Percentiles rank a stretch among this genome's conserved stretches.
These are phyloP conservation scores for Artibeus lituratus DNA, from an alignment of 2,797 vertebrate genomes.

Conservation along the genomic window DNA sequence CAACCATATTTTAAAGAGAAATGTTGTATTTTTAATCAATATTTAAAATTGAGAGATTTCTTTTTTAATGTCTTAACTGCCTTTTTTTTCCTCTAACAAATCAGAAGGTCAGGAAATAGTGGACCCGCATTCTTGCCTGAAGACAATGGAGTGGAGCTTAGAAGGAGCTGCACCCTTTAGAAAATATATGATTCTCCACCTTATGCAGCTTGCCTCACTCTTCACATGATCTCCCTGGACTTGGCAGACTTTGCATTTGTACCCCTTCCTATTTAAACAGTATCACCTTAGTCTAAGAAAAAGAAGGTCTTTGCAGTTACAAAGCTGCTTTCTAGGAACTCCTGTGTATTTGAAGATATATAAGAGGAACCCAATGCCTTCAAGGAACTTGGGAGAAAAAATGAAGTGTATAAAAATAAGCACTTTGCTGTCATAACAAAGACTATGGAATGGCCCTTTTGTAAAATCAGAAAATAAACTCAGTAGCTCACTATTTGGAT, in stretches of 20 bases:
- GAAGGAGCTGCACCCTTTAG: background rate
- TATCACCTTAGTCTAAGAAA: background rate
- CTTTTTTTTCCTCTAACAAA: background rate
- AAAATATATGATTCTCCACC: background rate
- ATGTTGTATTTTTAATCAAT: background rate
- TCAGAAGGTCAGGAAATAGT: background rate
- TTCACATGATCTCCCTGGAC: background rate
- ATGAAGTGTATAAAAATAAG: background rate
- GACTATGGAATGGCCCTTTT: background rate
- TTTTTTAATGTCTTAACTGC: background rate
- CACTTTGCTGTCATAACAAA: background rate
- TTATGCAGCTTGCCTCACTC: background rate
- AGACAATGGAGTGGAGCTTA: background rate
- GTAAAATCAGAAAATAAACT: background rate
- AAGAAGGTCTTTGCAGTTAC: background rate
- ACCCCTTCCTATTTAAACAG: background rate
- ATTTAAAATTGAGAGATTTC: background rate
- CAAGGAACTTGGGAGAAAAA: background rate
- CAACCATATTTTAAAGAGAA: background rate
- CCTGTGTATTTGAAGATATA: background rate
- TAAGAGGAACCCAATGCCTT: background rate
- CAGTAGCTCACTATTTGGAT: background rate
- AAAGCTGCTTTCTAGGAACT: background rate
- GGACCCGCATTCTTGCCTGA: background rate
- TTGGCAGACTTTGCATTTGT: background rate